Percentiles rank a stretch among this genome's conserved stretches.
Conservation (phyloP, 2,113 vertebrate species). For the Hippocampus mohnikei region DNA sequence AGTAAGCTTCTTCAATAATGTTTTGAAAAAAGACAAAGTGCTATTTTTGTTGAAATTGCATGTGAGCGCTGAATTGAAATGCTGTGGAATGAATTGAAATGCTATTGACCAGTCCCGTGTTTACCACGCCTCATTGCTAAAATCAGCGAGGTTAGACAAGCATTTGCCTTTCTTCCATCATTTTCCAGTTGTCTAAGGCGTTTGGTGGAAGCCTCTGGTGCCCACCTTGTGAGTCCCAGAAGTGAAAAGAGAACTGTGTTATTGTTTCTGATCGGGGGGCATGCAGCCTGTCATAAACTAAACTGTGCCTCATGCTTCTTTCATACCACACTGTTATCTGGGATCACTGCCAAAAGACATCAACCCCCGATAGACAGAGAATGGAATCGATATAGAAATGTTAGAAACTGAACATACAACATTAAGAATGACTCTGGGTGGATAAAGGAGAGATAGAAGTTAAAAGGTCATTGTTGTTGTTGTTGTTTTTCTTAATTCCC, state of each 20-base stretch:
- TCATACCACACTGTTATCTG: conserved; percentile 58
- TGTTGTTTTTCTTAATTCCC: conserved; percentile 53
- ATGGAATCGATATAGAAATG: background rate
- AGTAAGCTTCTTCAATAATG: conserved; percentile 72
- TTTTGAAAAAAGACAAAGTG: background rate
- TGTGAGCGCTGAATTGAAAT: background rate
- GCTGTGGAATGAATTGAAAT: background rate
- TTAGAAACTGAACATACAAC: background rate
- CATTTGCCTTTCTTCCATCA: background rate
- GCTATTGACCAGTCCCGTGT: background rate
- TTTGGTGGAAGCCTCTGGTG: conserved; percentile 8
- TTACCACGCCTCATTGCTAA: too few species aligned
- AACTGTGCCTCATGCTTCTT: conserved; percentile 50
- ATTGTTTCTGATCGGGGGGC: conserved; percentile 55
- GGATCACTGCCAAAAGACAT: conserved; percentile 66
- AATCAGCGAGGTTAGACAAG: too few species aligned
- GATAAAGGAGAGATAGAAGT: conserved; percentile 31
- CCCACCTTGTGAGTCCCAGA: conserved; percentile 30
- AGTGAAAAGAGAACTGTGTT: conserved; percentile 32
- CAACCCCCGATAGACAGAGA: conserved; percentile 38
- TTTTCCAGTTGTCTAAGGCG: conserved; percentile 7
- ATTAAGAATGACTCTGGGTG: conserved; percentile 26
- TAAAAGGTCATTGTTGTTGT: conserved; percentile 22
- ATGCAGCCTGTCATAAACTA: conserved; percentile 47
- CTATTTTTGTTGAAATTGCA: background rate